Base-by-base conservation (phyloP, 1,140 invertebrate genomes). In the Condylostylus longicornis region DNA sequence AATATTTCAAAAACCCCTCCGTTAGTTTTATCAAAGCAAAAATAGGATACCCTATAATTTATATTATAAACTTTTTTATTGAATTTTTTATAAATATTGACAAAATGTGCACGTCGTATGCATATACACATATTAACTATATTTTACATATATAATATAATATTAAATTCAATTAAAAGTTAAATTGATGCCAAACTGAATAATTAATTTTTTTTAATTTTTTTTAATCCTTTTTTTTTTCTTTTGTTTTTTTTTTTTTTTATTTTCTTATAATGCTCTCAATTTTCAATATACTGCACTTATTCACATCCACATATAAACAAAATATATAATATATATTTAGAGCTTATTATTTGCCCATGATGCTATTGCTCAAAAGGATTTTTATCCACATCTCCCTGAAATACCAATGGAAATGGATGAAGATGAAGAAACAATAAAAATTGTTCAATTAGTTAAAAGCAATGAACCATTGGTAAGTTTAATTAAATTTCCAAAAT, bases 401-500 rank as follows among this genome's bases (percentile, higher is more conserved):
- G 84, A 90, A 53, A 75, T 90, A 45, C 85, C 88, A 18, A 56
- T 78, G 31, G 86, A 91, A 54, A 77, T 82, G 12, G 86, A 91
- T 57, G 82, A 91, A 53, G 86, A 88, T 56, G 90, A 95, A 62
- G 85, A 91, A 61, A 90, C 90, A 20, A 81, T 96, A 35, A 95
- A 96, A 70, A 93, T 97, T 61, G 90, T 96, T 18, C 87, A 94
- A 63, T 70, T 96, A 38, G 87, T 95, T 18, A 96, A 96, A 64
- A 91, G 87, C 62, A 88, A 93, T 62, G 91, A 97, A 65, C 89
- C 90, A 29, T 65, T 97, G 82, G 89, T 95, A 75, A 73, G 79
- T 69, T 33, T 29, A n/a, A n/a, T n/a, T n/a, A n/a, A n/a, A n/a
- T n/a, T n/a, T n/a, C n/a, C n/a, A n/a, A n/a, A n/a, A n/a, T n/a